These are phyloP conservation scores for Macaria notata DNA, from an alignment of 2,888 invertebrate species.

Conservation along the genomic window DNA sequence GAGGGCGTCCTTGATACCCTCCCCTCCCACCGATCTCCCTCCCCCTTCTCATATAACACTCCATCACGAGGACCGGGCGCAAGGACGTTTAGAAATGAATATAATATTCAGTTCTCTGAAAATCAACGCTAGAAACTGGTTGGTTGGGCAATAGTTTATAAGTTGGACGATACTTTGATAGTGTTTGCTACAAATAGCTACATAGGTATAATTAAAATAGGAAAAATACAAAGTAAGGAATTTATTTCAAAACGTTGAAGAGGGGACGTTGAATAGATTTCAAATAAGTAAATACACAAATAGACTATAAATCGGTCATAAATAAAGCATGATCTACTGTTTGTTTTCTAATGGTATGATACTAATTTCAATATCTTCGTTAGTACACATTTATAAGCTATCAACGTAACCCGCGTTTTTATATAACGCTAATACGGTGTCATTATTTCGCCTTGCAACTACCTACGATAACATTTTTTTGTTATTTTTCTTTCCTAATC, in stretches of 20 bases:
- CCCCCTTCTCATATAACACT: constrained; percentile 31
- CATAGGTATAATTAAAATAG: no score
- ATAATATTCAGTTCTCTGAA: constrained; percentile 48
- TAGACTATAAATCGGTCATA: no score
- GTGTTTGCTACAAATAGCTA: not conserved
- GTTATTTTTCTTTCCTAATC: constrained; percentile 42
- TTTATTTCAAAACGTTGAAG: no score
- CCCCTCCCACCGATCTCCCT: constrained; percentile 16
- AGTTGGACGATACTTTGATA: not conserved
- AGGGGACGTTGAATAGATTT: no score
- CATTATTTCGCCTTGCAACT: constrained; percentile 34
- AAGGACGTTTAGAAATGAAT: constrained; percentile 53
- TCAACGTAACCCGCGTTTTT: no score
- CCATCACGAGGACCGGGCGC: constrained; percentile 45
- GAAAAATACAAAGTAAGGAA: no score
- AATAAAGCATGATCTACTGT: no score
- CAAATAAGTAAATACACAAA: no score
- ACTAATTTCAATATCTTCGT: no score
- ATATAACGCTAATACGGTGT: constrained; percentile 5
- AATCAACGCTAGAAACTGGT: constrained; percentile 26
- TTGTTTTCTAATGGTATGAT: no score
- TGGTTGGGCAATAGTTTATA: not conserved
- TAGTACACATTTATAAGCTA: no score
- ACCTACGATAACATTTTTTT: constrained; percentile 32
- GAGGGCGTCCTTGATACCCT: constrained; percentile 50